Base-by-base conservation (phyloP, 2,888 invertebrate genomes). In the Ecliptopera silaceata region DNA sequence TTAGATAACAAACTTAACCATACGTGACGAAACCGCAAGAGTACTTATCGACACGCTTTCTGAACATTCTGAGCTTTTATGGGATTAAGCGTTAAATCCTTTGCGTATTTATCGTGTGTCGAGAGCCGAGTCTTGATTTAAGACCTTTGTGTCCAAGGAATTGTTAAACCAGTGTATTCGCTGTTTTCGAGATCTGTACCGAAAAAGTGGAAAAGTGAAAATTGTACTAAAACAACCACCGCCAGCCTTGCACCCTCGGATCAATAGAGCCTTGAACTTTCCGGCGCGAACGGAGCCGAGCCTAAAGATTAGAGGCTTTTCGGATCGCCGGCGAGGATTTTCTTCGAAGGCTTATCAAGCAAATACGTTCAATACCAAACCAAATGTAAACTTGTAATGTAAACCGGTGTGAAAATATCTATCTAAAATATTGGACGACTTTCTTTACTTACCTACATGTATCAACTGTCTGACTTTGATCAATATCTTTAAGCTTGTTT, bases 231-330 rank as follows among this genome's bases (percentile, higher is more conserved):
- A 77, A 77, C 69, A 77, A 63, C 66, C 68, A 56, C 51, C 56
- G 59, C 61, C 77, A 82, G 84, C 82, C 83, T 85, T 84, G 82
- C 81, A 79, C 75, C 72, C 49, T 54, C 69, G 74, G 85, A 88
- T 89, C 88, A 79, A 88, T 89, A 88, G 79, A 87, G 82, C 89
- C 89, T 89, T 86, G 86, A 87, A 86, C 85, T 84, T 80, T 71
- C 63, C 68, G 61, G 53, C 69, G 60, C 65, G 55, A 66, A 68
- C 65, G 69, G 70, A 66, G 44, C 39, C 41, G 22, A 57, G 11
- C 39, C 61, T 65, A 56, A 56, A 52, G 54, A 48, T 61, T 52
- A 61, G 32, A 45, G 48, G 38, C 44, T 50, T 63, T 50, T 32
- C 43, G 49, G 39, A 31, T 56, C 26, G 36, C 22, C 18, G n/a